Base-by-base conservation (phyloP, 2,113 vertebrate species). In the Myotis davidii region DNA sequence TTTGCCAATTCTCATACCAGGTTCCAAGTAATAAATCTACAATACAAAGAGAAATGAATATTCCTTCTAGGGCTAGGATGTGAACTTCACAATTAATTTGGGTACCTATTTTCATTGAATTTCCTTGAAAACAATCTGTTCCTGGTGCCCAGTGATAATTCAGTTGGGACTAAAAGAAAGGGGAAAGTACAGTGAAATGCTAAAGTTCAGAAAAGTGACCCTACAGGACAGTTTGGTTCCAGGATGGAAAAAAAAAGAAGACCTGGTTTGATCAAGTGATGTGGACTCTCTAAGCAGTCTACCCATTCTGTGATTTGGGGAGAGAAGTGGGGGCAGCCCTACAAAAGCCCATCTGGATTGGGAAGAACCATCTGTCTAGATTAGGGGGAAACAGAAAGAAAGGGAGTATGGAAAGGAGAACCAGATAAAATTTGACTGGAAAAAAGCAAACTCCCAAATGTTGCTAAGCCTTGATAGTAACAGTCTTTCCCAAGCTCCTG, bases 21-120 rank as follows among this genome's bases (percentile, higher is more conserved):
- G 96, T 97, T 97, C 94, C 95, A 94, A 94, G 88, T 96, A 96
- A 83, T 96, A 96, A 97, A 64, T 96, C 81, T 94, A 89, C 52
- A 96, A 84, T 89, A 96, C 84, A 86, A 74, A 95, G 11, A 95
- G 52, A 95, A 97, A 48, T 94, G 94, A 97, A 70, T 81, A 96
- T 95, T 79, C 78, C 77, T 85, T 97, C 74, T 96, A 97, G 93
- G 93, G 93, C 96, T 97, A 97, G 83, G 74, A 93, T 91, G 81
- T 85, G 77, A 92, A 95, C 90, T 96, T 95, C 45, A 70, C 73
- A 88, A 89, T 65, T 96, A 85, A 91, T 92, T 94, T 77, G 95
- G 76, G 87, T 93, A 97, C 85, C 79, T 96, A 67, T 94, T 83
- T 70, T 97, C 85, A 94, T 52, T 97, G 94, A 97, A 85, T 96